Evolutionary conservation across 2,888 invertebrate species (phyloP), one percentile per base, ranked within the genome.

Genomic region (Blomia tropicalis): DNA sequence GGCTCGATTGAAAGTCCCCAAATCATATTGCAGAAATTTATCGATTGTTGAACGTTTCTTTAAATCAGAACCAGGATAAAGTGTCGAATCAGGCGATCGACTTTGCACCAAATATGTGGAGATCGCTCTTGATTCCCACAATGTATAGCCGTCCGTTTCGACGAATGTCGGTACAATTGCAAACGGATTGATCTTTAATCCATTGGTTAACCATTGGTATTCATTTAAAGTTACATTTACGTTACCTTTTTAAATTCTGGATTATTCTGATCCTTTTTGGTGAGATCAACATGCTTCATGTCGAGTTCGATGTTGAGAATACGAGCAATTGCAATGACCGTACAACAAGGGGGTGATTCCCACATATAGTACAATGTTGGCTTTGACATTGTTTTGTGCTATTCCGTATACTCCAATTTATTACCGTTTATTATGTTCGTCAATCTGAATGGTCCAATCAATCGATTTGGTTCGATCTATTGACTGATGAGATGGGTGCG

Each of bases 331-430:
- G 36, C 36, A 17, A 36, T 7, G 7, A 36, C 56, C 17, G 56
- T 56, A 25, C 56, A 30, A 56, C 56, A 56, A 19, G 56, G 56
- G 17, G 56, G 56, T 11, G 29, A 27, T 36, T 56, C 56, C 25
- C 17, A 23, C 56, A 56, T 56, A 11, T 29, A 56, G 29, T 56
- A 56, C 11, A 56, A 2, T 22, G n/a, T 31, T 3, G 56, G 56
- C 19, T 47, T 47, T 36, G 36, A 36, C 7, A n/a, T n/a, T n/a
- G n/a, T n/a, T n/a, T n/a, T n/a, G n/a, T n/a, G n/a, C n/a, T n/a
- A n/a, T n/a, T n/a, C n/a, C n/a, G n/a, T n/a, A n/a, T n/a, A n/a
- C n/a, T n/a, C n/a, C n/a, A n/a, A n/a, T n/a, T n/a, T n/a, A n/a
- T n/a, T n/a, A n/a, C n/a, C n/a, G n/a, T n/a, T n/a, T n/a, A n/a